Evolutionary conservation across 1,140 invertebrate genomes (phyloP).

Genomic region (Apocrypta bakeri): DNA sequence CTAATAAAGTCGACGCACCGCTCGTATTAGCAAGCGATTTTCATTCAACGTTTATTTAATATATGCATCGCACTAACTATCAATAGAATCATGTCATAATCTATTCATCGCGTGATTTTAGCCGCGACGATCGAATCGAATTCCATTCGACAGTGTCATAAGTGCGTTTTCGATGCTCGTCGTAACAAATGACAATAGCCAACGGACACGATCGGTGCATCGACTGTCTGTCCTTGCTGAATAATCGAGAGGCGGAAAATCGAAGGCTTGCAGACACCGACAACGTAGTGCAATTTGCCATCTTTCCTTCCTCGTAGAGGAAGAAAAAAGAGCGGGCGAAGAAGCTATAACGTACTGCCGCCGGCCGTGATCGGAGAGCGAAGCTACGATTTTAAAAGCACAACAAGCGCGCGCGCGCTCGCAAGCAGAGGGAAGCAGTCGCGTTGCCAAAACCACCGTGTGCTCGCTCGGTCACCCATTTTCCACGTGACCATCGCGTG

Average conservation of each 20-base stretch:
- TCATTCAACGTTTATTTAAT: no score
- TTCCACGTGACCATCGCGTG: not conserved
- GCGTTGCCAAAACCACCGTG: slow-evolving; percentile 17
- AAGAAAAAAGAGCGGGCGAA: slow-evolving; percentile 46
- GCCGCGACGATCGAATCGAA: no score
- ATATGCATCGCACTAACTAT: no score
- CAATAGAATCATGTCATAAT: no score
- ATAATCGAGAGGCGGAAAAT: slow-evolving; percentile 40
- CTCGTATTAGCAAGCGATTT: not conserved
- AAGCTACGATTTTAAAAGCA: slow-evolving; percentile 27
- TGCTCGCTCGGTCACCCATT: not conserved
- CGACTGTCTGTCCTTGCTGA: no score
- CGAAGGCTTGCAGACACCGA: slow-evolving; percentile 28
- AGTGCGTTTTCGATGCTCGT: no score
- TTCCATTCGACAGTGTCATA: no score
- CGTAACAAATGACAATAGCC: no score
- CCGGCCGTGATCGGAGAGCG: slow-evolving; percentile 20
- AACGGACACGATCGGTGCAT: no score
- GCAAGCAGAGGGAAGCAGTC: slow-evolving; percentile 10
- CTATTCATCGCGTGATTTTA: no score
- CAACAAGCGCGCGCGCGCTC: not conserved
- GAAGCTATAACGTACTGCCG: slow-evolving; percentile 42
- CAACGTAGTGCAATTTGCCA: no score
- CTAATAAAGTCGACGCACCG: no score
- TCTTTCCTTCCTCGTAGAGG: slow-evolving; percentile 38